Evolutionary conservation across 2,113 vertebrate genomes (phyloP).

Genomic region (human (Homo sapiens)): GRCh38 chr12:59087001-59087500

Average conservation of each 20-base stretch:
- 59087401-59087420: not conserved
- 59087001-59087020: not conserved
- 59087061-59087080: conserved; percentile 24
- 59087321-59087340: not conserved
- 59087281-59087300: conserved; percentile 3
- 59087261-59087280: conserved; percentile 62
- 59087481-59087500: not conserved
- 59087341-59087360: not conserved
- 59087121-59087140: not conserved
- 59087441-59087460: not conserved
- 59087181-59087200: not conserved
- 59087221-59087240: not conserved
- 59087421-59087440: not conserved
- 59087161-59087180: conserved; percentile 1
- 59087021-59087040: not conserved
- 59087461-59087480: not conserved
- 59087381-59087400: not conserved
- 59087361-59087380: not conserved
- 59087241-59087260: not conserved
- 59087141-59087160: conserved; percentile 42
- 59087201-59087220: not conserved
- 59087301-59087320: not conserved
- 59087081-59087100: not conserved
- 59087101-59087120: conserved; percentile 14
- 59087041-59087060: not conserved